Evolutionary conservation across 2,113 vertebrate genomes (phyloP).

Genomic region (Electrona antarctica): DNA sequence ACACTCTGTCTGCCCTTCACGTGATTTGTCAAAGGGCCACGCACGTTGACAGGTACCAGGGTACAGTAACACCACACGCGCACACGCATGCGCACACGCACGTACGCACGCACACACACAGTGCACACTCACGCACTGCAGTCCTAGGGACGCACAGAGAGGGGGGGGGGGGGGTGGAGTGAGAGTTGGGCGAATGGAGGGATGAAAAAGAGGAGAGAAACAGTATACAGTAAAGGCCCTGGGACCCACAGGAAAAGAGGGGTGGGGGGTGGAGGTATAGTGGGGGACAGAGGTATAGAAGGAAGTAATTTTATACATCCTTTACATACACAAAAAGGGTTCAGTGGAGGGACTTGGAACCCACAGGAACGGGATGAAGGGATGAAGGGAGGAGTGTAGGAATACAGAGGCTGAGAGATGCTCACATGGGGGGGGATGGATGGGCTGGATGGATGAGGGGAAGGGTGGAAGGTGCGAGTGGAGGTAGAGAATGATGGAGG

Average conservation of each 20-base stretch:
- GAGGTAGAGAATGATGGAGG: background rate
- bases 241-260: background rate
- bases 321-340: background rate
- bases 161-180: conserved; percentile 35
- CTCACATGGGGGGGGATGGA: no score
- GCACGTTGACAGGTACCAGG: conserved; percentile 81
- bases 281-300: background rate
- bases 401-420: background rate
- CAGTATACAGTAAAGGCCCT: no score
- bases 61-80: conserved; percentile 52
- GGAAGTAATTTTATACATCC: background rate
- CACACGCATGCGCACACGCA: background rate
- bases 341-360: background rate
- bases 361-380: background rate
- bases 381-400: background rate
- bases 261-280: conserved; percentile 9
- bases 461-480: background rate
- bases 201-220: background rate
- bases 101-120: background rate
- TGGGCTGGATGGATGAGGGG: background rate
- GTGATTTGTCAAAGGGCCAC: conserved; percentile 91
- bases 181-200: background rate
- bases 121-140: no score
- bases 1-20: conserved; percentile 95
- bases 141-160: background rate